Base-by-base conservation (phyloP, 2,797 vertebrate species). In the Semotilus atromaculatus region DNA sequence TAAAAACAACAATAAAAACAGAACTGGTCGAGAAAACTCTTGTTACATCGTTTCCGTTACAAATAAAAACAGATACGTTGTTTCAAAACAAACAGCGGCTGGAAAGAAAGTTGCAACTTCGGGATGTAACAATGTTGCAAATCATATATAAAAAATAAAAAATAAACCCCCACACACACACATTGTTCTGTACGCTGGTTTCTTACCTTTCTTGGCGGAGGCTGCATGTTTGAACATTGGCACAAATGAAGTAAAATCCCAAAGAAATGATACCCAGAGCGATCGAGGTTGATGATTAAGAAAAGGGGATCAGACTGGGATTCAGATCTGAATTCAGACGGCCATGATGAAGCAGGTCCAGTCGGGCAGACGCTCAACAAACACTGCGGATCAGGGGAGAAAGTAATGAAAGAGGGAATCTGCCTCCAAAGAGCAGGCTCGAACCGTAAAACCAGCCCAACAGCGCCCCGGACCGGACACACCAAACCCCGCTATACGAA, bases 141-240 rank as follows among this genome's bases (percentile, higher is more conserved):
- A 67, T 34, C 58, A 55, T 60, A 43, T 64, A 38, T 75, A 11
- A 26, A 80, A 43, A 43, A 71, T 0, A 14, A 29, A 75, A 48
- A n/a, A n/a, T n/a, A 14, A 14, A 5, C 5, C 16, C 5, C 7
- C 2, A 85, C 14, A 82, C 16, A 60, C 26, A 34, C 66, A 45
- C 60, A 21, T 36, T 80, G 34, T 36, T 36, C 62, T 10, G 51
- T n/a, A 64, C 70, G 58, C 19, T 60, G 48, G 14, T 36, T 55
- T 91, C 96, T 96, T 95, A 98, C 97, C 97, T 98, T 98, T 95
- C 97, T 97, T 95, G 97, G 97, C 93, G 97, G 97, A 89, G 97
- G 97, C 97, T 98, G 97, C 97, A 98, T 98, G 93, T 94, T 96
- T 97, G 92, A 94, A 94, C 92, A 92, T 94, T 93, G 94, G 95